Evolutionary conservation across 2,888 invertebrate genomes (phyloP), one percentile per base, ranked within the genome.

Genomic region (Agriopis leucophaearia): DNA sequence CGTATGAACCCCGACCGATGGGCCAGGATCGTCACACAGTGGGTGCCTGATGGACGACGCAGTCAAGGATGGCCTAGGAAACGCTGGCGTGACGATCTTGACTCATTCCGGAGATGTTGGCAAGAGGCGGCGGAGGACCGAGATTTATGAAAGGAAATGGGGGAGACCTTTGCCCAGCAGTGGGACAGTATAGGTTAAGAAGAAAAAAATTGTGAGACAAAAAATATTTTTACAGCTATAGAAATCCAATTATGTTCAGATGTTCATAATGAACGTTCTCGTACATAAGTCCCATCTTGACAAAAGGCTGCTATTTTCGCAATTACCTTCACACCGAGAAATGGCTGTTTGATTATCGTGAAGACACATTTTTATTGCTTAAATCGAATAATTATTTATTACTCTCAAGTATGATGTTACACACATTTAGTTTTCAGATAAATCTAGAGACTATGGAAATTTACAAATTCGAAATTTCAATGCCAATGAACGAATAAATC

Each of bases 261-360:
- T 77, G n/a, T n/a, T 80, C 82, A 80, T 35, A 81, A 81, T 79
- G 59, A 73, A 69, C 81, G 78, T 85, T 76, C 76, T 77, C 72
- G 72, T 76, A 77, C 74, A 73, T 73, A 56, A 18, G 54, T 8
- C 55, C 50, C 42, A 6, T 44, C 51, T 35, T n/a, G 55, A 27
- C 56, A 68, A 60, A 68, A 60, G 72, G 69, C 76, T 77, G 78
- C 82, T 81, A 84, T 79, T 80, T 81, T 82, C 77, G 76, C 80
- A 80, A 82, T 83, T 80, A 78, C 80, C 12, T 74, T 67, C 72
- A 72, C 72, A 74, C 66, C 66, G 78, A 78, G 81, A 83, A 83
- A 84, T 80, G 74, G 70, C 45, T 77, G 73, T 80, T 83, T 82
- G 78, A 83, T 81, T 79, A 79, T 77, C 81, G 78, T 81, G 80